phyloP scores from a whole-genome alignment of 2,888 invertebrate genomes.

The Torymus auratus region DNA sequence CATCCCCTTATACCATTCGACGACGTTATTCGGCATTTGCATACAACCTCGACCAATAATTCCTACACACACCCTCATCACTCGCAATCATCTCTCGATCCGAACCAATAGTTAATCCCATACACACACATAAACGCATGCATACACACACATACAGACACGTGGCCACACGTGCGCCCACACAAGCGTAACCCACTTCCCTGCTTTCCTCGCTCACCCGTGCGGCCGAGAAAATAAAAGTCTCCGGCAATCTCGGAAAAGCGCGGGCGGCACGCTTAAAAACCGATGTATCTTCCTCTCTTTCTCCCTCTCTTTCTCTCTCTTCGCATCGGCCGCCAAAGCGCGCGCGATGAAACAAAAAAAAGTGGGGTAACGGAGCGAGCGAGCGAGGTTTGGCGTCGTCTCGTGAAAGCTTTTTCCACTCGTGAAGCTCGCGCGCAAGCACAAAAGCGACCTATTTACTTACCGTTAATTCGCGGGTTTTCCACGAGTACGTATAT shows the following conservation, averaged over 20 bases:
- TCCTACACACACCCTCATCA: too few species aligned
- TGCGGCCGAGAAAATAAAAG: neutral
- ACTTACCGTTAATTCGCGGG: slow-evolving; percentile 40
- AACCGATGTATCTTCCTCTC: neutral
- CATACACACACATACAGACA: too few species aligned
- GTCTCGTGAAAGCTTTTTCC: slow-evolving; percentile 32
- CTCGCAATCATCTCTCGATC: too few species aligned
- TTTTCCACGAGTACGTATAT: too few species aligned
- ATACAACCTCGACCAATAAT: too few species aligned
- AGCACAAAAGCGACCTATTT: slow-evolving; percentile 61
- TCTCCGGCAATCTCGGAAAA: slow-evolving; percentile 7
- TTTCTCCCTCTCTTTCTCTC: neutral
- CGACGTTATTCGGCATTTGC: too few species aligned
- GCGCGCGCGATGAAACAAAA: neutral
- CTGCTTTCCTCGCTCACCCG: neutral
- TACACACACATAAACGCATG: too few species aligned
- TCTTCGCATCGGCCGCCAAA: neutral
- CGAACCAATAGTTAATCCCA: too few species aligned
- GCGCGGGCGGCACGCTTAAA: neutral
- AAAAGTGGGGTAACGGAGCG: neutral
- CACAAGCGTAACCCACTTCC: slow-evolving; percentile 25
- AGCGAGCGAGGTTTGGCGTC: neutral
- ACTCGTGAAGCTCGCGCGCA: neutral
- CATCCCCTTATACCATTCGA: too few species aligned
- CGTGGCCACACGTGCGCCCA: too few species aligned